Conservation (phyloP, 2,113 vertebrate species). For the Pleuronectes platessa region DNA sequence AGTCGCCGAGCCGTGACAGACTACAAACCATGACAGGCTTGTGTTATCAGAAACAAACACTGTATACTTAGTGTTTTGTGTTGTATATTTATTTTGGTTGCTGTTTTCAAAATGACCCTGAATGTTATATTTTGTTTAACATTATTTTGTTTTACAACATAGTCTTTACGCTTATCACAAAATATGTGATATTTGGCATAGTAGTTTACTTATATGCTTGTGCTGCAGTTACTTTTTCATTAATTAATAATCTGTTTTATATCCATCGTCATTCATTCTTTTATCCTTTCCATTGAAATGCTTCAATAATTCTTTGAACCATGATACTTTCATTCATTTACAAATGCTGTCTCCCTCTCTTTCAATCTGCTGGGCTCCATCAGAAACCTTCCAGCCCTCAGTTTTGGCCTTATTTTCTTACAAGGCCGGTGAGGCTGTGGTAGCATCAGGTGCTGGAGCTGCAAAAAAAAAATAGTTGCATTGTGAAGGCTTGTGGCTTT, state of each 20-base stretch:
- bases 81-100: background rate
- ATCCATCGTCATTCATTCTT: no score
- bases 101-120: background rate
- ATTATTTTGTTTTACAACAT: background rate
- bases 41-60: background rate
- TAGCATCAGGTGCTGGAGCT: constrained; percentile 26
- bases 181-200: background rate
- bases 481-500: background rate
- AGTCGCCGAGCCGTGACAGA: background rate
- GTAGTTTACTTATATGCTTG: background rate
- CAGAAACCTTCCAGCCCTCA: background rate
- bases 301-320: background rate
- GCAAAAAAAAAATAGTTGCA: background rate
- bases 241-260: no score
- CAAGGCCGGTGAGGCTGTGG: constrained; percentile 32
- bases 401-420: constrained; percentile 5
- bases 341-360: background rate
- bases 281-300: background rate
- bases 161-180: background rate
- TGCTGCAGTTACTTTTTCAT: no score
- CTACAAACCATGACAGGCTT: background rate
- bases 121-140: background rate
- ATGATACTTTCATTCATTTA: background rate
- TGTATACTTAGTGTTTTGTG: background rate
- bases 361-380: background rate